Base-by-base conservation (phyloP, 1,140 invertebrate species). In the Dinothrombium tinctorium region DNA sequence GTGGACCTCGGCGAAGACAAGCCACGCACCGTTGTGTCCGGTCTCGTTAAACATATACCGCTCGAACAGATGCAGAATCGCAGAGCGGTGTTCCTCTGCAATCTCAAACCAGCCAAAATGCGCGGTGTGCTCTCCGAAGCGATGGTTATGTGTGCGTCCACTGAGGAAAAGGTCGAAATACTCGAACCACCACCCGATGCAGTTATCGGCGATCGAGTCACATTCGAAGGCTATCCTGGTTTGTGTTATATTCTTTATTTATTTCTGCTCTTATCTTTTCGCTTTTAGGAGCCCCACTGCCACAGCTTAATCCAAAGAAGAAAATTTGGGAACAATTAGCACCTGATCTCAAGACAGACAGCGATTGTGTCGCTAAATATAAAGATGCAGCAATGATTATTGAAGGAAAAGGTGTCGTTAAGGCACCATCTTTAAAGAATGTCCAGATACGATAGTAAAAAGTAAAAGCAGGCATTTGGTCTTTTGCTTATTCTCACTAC, bases 101-200 rank as follows among this genome's bases (percentile, higher is more conserved):
- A 94, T 60, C 63, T 94, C 20, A 94, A 92, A 62, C 72, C 86
- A 29, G 76, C 76, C 20, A 92, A 86, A 65, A 79, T 94, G 69
- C 68, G 80, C 50, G 87, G 86, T 20, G 61, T 94, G 15, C 47
- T 53, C 36, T 57, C 55, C 4, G 49, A 75, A 56, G 82, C 79
- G 38, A 86, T 87, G 80, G 78, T 87, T 17, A 59, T 89, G 22
- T 89, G 82, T 65, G 79, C 80, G n/a, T 82, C 77, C 33, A 61
- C 72, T 52, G 31, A 59, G 51, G 54, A 59, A 47, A 63, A 74
- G 61, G 78, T 90, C 2, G 86, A 92, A 57, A 75, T 78, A 22
- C 64, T 94, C 41, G 60, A 70, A 37, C 71, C 80, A 36, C 80
- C 86, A 31, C 52, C 60, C 24, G 70, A 64, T 25, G 69, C 72